Conservation (phyloP, 1,140 invertebrate genomes). For the Pogonomyrmex barbatus region DNA sequence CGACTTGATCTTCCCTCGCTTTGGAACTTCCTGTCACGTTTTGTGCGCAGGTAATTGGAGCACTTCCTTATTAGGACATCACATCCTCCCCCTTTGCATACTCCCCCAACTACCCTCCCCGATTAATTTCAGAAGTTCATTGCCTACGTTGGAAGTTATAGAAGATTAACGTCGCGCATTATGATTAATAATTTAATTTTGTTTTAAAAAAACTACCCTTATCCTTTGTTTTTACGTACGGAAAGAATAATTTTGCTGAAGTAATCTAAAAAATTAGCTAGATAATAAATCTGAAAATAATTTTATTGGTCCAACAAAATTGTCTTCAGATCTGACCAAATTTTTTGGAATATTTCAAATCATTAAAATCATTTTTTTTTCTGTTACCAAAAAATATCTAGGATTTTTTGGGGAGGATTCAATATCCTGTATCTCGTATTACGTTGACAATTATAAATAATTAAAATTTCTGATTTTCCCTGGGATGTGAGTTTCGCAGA, state of each 20-base stretch:
- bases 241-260: too few species aligned
- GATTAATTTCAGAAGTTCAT: background rate
- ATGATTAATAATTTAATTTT: background rate
- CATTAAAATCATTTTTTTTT: too few species aligned
- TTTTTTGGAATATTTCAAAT: too few species aligned
- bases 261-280: too few species aligned
- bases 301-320: too few species aligned
- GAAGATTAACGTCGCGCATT: background rate
- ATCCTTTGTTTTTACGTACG: background rate
- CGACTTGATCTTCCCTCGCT: constrained; percentile 42
- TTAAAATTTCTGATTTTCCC: background rate
- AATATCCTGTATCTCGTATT: background rate
- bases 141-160: background rate
- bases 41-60: constrained; percentile 36
- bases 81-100: background rate
- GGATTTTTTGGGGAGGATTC: background rate
- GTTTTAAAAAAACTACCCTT: background rate
- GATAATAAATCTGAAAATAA: too few species aligned
- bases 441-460: background rate
- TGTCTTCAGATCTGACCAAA: too few species aligned
- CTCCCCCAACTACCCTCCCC: too few species aligned
- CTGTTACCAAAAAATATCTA: too few species aligned
- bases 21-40: constrained; percentile 64
- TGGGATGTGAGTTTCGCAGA: background rate
- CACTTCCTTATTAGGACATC: constrained; percentile 33